Evolutionary conservation across 2,113 vertebrate genomes (phyloP).

Genomic region (Sturnus vulgaris): DNA sequence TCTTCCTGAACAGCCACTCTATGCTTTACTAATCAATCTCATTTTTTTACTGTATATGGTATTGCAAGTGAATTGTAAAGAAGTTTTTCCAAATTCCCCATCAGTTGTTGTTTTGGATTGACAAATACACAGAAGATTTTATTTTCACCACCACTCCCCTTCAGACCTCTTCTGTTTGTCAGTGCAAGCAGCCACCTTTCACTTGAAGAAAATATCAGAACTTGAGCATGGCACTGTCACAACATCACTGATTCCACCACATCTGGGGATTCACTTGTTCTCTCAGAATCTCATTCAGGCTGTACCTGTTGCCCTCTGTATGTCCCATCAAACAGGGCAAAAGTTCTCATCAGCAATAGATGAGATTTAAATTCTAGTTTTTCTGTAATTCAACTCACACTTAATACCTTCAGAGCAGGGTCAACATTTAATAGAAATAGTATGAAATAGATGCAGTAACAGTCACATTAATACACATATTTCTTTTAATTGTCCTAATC

Average conservation of each 20-base stretch:
- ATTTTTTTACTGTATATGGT: not conserved
- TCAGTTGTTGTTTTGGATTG: not conserved
- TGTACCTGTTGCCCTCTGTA: not conserved
- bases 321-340: not conserved
- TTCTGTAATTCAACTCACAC: not conserved
- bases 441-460: not conserved
- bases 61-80: not conserved
- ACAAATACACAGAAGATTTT: not conserved
- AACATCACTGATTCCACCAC: not conserved
- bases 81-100: not conserved
- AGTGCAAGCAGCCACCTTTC: not conserved
- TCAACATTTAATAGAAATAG: not conserved
- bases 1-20: conserved; percentile 30
- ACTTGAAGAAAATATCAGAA: not conserved
- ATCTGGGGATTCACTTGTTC: not conserved
- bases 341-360: not conserved
- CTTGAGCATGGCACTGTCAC: not conserved
- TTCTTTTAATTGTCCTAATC: not conserved
- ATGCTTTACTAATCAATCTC: conserved; percentile 1
- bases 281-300: not conserved
- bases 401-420: not conserved
- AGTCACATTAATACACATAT: not conserved
- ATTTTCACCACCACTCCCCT: not conserved
- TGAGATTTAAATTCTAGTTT: not conserved
- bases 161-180: not conserved